A percentile compares a stretch with the other conserved stretches of the same genome.
These are phyloP conservation scores for Scylla paramamosain DNA, from an alignment of 1,140 invertebrate species.

Conservation along the genomic window DNA sequence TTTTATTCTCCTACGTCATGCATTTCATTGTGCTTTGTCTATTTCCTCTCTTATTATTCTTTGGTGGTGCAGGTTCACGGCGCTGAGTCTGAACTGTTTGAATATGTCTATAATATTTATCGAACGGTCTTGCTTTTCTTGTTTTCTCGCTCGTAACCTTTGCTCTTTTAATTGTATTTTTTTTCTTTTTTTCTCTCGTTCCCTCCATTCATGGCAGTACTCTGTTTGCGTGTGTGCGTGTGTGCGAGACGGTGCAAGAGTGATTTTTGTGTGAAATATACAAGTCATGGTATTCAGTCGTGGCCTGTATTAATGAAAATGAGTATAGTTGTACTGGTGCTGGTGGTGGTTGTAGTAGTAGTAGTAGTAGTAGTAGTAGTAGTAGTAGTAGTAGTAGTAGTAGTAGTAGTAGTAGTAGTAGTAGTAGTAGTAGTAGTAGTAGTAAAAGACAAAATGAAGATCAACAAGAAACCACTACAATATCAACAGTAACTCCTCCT, in stretches of 20 bases:
- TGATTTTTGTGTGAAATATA: too few relatives aligned
- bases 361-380: slow-evolving; percentile 14
- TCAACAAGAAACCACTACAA: too few relatives aligned
- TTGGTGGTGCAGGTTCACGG: neutral
- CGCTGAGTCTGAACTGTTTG: neutral
- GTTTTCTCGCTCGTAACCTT: neutral
- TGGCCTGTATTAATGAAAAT: too few relatives aligned
- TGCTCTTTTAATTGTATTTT: neutral
- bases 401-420: slow-evolving; percentile 22
- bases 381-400: slow-evolving; percentile 22
- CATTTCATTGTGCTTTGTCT: neutral
- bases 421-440: slow-evolving; percentile 22
- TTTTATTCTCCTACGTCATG: too few relatives aligned
- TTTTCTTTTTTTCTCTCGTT: neutral
- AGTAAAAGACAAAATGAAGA: neutral
- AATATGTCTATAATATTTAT: neutral
- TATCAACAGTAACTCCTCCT: too few relatives aligned
- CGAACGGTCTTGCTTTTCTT: neutral
- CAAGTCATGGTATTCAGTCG: too few relatives aligned
- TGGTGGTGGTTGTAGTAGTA: neutral
- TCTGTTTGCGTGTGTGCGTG: neutral
- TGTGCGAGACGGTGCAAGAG: neutral
- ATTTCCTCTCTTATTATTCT: neutral
- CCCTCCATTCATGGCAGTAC: neutral
- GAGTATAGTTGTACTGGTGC: too few relatives aligned